phyloP scores from a whole-genome alignment of 2,113 vertebrate genomes.

The Sphaerodactylus townsendi region DNA sequence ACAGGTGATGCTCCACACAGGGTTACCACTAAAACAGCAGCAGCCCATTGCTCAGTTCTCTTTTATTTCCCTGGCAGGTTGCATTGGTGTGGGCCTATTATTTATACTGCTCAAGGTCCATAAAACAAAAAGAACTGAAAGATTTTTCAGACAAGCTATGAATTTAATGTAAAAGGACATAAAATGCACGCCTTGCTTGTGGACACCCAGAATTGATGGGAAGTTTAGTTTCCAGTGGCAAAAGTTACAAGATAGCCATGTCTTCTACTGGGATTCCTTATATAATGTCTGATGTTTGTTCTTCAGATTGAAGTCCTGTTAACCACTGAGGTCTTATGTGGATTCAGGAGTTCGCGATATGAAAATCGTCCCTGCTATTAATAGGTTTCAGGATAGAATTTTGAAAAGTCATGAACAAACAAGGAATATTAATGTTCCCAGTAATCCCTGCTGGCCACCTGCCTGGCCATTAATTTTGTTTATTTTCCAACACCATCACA shows the following conservation, averaged over 20 bases:
- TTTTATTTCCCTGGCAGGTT: not conserved
- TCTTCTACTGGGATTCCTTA: not conserved
- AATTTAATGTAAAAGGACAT: not conserved
- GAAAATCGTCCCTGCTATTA: not conserved
- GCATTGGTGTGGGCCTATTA: not conserved
- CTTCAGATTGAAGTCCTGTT: not conserved
- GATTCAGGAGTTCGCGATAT: not conserved
- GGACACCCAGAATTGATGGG: not conserved
- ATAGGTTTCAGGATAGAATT: constrained; percentile 28
- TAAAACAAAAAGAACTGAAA: not conserved
- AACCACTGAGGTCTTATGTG: not conserved
- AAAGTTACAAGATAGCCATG: no score
- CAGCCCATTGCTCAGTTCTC: not conserved
- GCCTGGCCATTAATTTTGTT: constrained; percentile 56
- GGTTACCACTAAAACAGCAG: not conserved
- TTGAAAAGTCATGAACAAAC: constrained; percentile 37
- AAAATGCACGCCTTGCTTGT: not conserved
- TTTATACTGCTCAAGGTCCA: not conserved
- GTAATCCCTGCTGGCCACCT: constrained; percentile 35
- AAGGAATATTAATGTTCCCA: constrained; percentile 53
- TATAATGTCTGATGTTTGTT: not conserved
- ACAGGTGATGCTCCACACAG: not conserved
- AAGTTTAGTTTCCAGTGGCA: not conserved
- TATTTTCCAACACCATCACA: constrained; percentile 63
- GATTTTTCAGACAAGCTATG: not conserved